Evolutionary conservation across 2,797 vertebrate species (phyloP).

Genomic region (Characodon lateralis): DNA sequence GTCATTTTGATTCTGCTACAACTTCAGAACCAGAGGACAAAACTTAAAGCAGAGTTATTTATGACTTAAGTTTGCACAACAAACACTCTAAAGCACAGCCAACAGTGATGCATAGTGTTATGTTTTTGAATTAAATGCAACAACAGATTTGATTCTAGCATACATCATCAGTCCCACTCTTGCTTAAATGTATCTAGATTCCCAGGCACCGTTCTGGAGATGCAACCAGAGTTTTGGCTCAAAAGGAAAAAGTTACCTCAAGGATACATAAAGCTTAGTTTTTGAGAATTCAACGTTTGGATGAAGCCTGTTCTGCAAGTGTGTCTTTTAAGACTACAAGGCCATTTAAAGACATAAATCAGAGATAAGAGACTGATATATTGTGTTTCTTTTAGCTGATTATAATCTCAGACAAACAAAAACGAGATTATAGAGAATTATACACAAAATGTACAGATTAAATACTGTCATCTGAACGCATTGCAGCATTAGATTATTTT

Average conservation of each 20-base stretch:
- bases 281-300: constrained; percentile 1
- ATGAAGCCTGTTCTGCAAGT: constrained; percentile 29
- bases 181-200: constrained; percentile 32
- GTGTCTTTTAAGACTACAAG: constrained; percentile 17
- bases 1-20: constrained; percentile 60
- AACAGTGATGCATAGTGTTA: constrained; percentile 34
- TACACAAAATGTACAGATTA: constrained; percentile 68
- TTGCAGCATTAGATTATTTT: constrained; percentile 40
- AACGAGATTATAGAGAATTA: constrained; percentile 60
- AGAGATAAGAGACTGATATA: constrained; percentile 29
- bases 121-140: constrained; percentile 18
- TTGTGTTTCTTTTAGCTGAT: constrained; percentile 22
- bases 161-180: constrained; percentile 26
- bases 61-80: constrained; percentile 44
- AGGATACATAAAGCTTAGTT: constrained; percentile 18
- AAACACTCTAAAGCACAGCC: constrained; percentile 42
- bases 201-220: constrained; percentile 46
- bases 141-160: constrained; percentile 34
- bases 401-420: constrained; percentile 47
- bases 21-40: constrained; percentile 44
- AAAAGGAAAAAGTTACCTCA: constrained; percentile 38
- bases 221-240: constrained; percentile 53
- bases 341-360: constrained; percentile 28
- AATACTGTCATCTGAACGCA: constrained; percentile 65
- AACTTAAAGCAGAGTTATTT: constrained; percentile 36